Base-by-base conservation (phyloP, 2,888 invertebrate species). In the Plagiodera versicolora region DNA sequence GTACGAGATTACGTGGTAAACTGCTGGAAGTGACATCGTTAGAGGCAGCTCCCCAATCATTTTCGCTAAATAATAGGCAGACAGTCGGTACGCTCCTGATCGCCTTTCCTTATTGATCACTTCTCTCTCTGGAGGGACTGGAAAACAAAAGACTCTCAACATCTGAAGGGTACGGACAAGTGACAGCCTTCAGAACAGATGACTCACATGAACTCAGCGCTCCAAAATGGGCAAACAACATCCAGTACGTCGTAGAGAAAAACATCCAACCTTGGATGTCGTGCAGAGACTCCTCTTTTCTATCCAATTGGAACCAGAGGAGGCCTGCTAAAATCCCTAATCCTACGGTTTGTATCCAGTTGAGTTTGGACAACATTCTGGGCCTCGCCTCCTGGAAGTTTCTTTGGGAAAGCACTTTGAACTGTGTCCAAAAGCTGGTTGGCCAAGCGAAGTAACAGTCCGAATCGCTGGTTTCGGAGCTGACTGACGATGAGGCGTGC, bases 181-280 rank as follows among this genome's bases (percentile, higher is more conserved):
- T 39, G 2, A 24, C 6, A 6, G 24, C 3, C 3, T 6, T 24
- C 24, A 24, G 24, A 5, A 24, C 6, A 3, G 6, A 24, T 24
- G 32, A 85, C 89, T 87, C 79, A 91, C 91, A 91, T 77, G 91
- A 89, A 76, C 88, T 88, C 35, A 92, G 83, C 51, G 91, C 89
- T 67, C 90, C 89, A 74, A 92, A 91, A 69, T 90, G 84, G 16
- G 91, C 89, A 75, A 89, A 89, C 60, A 92, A 82, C 88, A 90
- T 91, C 91, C 91, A 91, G 75, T 91, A 91, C 19, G 89, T 90
- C 53, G 89, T 89, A 60, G 89, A 89, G 80, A 91, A 92, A 78
- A 91, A 92, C 88, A 92, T 88, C 90, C 90, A 90, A 49, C 91
- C 92, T 79, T 90, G 89, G 64, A 91, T 86, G 78, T 92, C 91